Percentiles rank a stretch among this genome's conserved stretches.
Evolutionary conservation across 2,113 vertebrate species (phyloP).

Genomic region (Cyprinus carpio): DNA sequence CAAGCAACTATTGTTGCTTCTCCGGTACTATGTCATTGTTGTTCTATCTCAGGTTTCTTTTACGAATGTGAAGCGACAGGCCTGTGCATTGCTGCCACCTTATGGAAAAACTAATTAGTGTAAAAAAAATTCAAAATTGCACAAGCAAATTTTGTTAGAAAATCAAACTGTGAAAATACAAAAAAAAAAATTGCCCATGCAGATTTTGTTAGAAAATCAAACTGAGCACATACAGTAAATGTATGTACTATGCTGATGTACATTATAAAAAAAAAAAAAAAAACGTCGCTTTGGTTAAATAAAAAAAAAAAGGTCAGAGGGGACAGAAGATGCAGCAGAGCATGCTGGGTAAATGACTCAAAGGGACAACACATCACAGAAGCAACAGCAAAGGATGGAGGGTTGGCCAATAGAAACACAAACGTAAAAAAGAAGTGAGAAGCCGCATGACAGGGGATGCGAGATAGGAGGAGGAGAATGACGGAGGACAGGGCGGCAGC

Average conservation of each 20-base stretch:
- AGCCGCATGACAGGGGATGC: conserved; percentile 41
- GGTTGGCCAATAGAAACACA: conserved; percentile 52
- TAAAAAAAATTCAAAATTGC: not conserved
- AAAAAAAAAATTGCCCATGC: not conserved
- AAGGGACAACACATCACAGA: conserved; percentile 63
- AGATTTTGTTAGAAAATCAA: no score
- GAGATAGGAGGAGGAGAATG: conserved; percentile 38
- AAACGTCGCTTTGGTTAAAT: not conserved
- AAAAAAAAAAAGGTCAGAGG: conserved; percentile 41
- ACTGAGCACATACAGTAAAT: no score
- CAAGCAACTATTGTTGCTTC: no score
- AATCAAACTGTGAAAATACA: no score
- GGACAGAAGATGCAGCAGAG: conserved; percentile 11
- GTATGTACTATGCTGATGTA: no score
- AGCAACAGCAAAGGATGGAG: conserved; percentile 40
- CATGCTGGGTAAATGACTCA: conserved; percentile 70
- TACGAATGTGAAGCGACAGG: not conserved
- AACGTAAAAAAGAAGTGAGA: conserved; percentile 50
- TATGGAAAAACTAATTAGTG: no score
- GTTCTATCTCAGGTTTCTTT: not conserved
- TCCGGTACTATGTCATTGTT: no score
- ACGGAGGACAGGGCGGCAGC: conserved; percentile 44
- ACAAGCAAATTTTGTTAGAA: no score
- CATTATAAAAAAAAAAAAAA: no score
- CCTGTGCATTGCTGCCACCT: not conserved